Conservation (phyloP, 2,113 vertebrate species). For the Ceyx margarethae region DNA sequence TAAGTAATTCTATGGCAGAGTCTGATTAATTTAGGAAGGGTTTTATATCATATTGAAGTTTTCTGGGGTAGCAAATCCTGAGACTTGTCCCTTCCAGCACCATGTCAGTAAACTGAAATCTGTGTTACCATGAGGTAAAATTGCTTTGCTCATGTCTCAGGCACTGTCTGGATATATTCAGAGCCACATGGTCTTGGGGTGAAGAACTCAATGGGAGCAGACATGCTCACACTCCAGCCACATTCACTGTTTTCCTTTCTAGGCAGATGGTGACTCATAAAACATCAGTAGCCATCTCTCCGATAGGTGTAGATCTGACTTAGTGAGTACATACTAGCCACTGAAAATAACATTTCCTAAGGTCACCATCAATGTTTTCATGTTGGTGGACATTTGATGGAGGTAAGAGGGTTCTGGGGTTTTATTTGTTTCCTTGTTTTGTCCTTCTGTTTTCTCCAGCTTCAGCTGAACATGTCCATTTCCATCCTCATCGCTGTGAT, state of each 20-base stretch:
- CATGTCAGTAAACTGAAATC: neutral
- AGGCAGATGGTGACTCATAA: neutral
- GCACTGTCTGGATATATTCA: neutral
- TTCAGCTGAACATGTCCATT: neutral
- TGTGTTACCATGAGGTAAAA: too few species aligned
- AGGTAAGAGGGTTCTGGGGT: neutral
- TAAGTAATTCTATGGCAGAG: neutral
- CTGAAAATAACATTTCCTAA: neutral
- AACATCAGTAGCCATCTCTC: neutral
- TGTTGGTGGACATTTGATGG: neutral
- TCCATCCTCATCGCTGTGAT: neutral
- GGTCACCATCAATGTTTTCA: neutral
- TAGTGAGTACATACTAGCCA: neutral
- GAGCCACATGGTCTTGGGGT: fast-evolving
- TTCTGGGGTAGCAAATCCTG: neutral
- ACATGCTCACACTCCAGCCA: fast-evolving
- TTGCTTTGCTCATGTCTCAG: neutral
- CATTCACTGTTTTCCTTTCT: fast-evolving
- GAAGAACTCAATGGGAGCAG: fast-evolving
- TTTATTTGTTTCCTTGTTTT: neutral
- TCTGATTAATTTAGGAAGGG: neutral
- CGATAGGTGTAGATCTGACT: neutral
- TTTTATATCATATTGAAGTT: neutral
- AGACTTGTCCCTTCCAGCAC: neutral
- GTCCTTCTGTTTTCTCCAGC: neutral